Percentiles rank a stretch among this genome's conserved stretches.
These are phyloP conservation scores for Neelides sp. DNA, from an alignment of 1,140 invertebrate genomes.

Conservation along the genomic window DNA sequence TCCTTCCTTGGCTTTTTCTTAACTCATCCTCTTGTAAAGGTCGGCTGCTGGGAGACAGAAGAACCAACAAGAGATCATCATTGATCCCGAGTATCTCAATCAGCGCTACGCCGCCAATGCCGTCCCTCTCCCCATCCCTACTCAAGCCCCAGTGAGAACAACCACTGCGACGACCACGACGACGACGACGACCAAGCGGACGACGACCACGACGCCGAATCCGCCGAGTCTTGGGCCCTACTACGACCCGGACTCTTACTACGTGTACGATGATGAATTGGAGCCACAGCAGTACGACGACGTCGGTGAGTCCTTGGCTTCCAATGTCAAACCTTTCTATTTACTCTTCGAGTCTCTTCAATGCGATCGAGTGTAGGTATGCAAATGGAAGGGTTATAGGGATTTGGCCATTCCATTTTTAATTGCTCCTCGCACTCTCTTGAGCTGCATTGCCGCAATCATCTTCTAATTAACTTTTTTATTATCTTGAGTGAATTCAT, in stretches of 20 bases:
- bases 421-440: too few relatives aligned
- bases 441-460: too few relatives aligned
- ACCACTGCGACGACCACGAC: neutral
- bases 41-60: too few relatives aligned
- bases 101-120: conserved; percentile 25
- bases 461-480: too few relatives aligned
- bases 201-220: neutral
- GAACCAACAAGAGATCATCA: conserved; percentile 4
- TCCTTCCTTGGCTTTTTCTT: too few relatives aligned
- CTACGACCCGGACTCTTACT: conserved; percentile 18
- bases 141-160: neutral
- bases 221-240: neutral
- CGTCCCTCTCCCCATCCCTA: conserved; percentile 1
- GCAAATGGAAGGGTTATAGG: too few relatives aligned
- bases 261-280: conserved; percentile 20
- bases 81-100: conserved; percentile 16
- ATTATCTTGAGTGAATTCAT: too few relatives aligned
- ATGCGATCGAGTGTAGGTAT: neutral
- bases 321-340: too few relatives aligned
- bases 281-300: conserved; percentile 9
- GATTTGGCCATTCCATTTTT: too few relatives aligned
- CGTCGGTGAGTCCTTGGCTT: too few relatives aligned
- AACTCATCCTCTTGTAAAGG: too few relatives aligned
- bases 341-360: too few relatives aligned
- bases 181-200: conserved; percentile 3